Evolutionary conservation across 2,888 invertebrate genomes (phyloP).

Genomic region (Apodemia duryi): DNA sequence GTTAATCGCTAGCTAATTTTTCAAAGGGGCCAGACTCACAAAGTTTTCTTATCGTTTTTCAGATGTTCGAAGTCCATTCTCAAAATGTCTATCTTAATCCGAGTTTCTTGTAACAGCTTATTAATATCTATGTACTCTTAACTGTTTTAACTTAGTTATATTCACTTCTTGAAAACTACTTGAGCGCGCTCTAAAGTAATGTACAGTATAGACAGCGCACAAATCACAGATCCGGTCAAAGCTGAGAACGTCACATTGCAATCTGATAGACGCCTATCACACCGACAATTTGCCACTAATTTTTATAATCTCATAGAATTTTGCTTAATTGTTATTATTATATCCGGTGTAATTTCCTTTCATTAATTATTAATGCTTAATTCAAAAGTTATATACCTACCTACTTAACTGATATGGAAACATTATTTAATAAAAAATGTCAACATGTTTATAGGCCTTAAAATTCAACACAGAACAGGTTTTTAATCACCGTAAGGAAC

Average conservation of each 20-base stretch:
- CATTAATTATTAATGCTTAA: neutral
- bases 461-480: too few relatives aligned
- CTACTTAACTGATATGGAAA: neutral
- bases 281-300: constrained; percentile 36
- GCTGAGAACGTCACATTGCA: constrained; percentile 49
- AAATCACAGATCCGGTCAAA: constrained; percentile 11
- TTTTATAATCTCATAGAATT: constrained; percentile 20
- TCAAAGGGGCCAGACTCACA: too few relatives aligned
- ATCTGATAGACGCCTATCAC: constrained; percentile 47
- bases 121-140: too few relatives aligned
- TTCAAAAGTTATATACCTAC: neutral
- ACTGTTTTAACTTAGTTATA: too few relatives aligned
- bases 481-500: too few relatives aligned
- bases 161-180: neutral
- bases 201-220: neutral
- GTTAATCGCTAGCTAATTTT: too few relatives aligned
- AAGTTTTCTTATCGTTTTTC: too few relatives aligned
- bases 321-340: neutral
- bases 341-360: constrained; percentile 1
- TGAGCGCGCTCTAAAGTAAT: neutral
- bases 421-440: too few relatives aligned
- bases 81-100: too few relatives aligned
- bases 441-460: too few relatives aligned
- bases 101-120: too few relatives aligned
- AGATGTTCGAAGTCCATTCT: too few relatives aligned